Percentiles rank a stretch among this genome's conserved stretches.
phyloP scores from a whole-genome alignment of 1,140 invertebrate species.

The Drosophila chauvacae region DNA sequence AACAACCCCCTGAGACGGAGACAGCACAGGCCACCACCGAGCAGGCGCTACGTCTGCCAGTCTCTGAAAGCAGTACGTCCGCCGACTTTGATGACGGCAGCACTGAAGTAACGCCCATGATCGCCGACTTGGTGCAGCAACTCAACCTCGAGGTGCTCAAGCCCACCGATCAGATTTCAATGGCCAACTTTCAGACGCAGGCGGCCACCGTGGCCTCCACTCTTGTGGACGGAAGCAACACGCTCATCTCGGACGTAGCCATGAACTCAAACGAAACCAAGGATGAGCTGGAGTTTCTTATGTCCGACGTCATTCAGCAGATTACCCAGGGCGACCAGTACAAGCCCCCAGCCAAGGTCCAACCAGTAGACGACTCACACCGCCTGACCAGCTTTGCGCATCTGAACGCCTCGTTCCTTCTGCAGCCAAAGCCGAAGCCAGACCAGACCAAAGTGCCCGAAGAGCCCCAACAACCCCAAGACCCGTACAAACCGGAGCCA shows the following conservation, averaged over 20 bases:
- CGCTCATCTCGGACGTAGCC: constrained; percentile 46
- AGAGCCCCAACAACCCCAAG: constrained; percentile 14
- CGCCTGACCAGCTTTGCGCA: constrained; percentile 74
- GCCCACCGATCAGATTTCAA: constrained; percentile 77
- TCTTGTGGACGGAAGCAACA: constrained; percentile 74
- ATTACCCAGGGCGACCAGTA: constrained; percentile 55
- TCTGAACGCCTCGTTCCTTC: constrained; percentile 70
- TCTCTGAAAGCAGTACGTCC: constrained; percentile 48
- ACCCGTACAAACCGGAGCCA: not conserved
- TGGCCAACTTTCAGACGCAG: constrained; percentile 83
- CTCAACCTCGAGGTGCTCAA: constrained; percentile 73
- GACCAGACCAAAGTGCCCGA: constrained; percentile 13
- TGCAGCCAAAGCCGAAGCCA: constrained; percentile 45
- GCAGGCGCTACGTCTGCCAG: constrained; percentile 41
- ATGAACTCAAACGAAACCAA: constrained; percentile 79
- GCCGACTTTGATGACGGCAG: constrained; percentile 42
- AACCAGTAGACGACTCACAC: constrained; percentile 40
- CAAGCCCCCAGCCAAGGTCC: constrained; percentile 5
- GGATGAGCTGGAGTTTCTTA: constrained; percentile 76
- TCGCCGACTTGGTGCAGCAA: constrained; percentile 76
- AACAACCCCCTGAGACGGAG: not conserved
- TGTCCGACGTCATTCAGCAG: constrained; percentile 79
- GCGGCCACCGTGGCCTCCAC: constrained; percentile 84
- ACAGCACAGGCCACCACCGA: constrained; percentile 37
- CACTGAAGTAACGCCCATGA: constrained; percentile 65